A percentile compares a stretch with the other conserved stretches of the same genome.
phyloP scores from a whole-genome alignment of 2,797 vertebrate species.

The Leucoraja ocellata region DNA sequence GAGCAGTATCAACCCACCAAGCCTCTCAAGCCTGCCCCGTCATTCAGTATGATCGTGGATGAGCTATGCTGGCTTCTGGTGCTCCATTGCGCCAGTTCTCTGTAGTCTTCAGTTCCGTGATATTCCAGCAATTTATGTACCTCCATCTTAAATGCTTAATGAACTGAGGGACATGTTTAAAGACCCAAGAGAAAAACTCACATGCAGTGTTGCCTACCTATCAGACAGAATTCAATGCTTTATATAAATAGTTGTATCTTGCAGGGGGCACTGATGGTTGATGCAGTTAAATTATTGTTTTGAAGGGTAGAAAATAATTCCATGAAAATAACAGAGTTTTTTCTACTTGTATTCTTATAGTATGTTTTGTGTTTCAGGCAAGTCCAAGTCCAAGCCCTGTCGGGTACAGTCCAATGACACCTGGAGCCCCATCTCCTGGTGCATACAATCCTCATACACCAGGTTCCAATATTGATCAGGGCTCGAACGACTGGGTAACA shows the following conservation, averaged over 20 bases:
- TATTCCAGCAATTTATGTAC: too few relatives aligned
- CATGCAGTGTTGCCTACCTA: background rate
- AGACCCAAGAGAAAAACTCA: background rate
- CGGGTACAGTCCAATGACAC: conserved; percentile 91
- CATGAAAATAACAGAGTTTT: too few relatives aligned
- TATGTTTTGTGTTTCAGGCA: conserved; percentile 56
- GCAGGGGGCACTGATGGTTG: too few relatives aligned
- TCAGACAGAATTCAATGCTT: background rate
- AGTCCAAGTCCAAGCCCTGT: conserved; percentile 88
- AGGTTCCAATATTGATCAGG: conserved; percentile 86
- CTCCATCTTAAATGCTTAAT: too few relatives aligned
- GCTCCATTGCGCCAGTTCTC: too few relatives aligned
- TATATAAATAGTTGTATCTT: background rate
- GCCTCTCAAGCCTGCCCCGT: too few relatives aligned
- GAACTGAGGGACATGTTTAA: background rate
- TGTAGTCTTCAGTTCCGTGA: too few relatives aligned
- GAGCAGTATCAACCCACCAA: too few relatives aligned
- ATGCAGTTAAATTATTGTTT: background rate
- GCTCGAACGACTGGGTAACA: conserved; percentile 85
- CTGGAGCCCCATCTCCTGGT: conserved; percentile 83
- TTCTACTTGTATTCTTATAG: background rate
- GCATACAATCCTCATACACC: conserved; percentile 92
- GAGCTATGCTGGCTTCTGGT: too few relatives aligned
- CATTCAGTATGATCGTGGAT: too few relatives aligned
- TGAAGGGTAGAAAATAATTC: background rate